Evolutionary conservation across 1,140 invertebrate genomes (phyloP).

Genomic region (Heliconius hermathena): DNA sequence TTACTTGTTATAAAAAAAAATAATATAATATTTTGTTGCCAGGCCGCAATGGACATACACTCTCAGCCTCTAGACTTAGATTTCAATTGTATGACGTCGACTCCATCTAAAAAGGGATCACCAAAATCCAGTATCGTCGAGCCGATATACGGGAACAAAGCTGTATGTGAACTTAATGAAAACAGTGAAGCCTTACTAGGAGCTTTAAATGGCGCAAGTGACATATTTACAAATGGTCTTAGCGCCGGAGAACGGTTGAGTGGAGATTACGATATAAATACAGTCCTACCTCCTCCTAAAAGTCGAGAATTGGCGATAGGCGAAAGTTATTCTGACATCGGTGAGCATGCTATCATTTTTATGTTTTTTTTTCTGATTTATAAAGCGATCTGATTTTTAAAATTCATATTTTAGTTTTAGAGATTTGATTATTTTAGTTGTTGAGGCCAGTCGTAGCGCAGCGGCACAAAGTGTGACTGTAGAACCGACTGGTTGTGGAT

Average conservation of each 20-base stretch:
- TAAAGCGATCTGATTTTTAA: not conserved
- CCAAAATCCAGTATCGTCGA: slow-evolving; percentile 73
- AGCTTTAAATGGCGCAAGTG: slow-evolving; percentile 64
- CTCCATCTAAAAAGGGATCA: slow-evolving; percentile 73
- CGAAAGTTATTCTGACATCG: slow-evolving; percentile 81
- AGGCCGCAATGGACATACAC: slow-evolving; percentile 74
- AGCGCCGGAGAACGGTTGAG: slow-evolving; percentile 68
- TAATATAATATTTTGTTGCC: slow-evolving; percentile 18
- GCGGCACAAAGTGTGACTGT: too few relatives aligned
- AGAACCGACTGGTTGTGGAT: too few relatives aligned
- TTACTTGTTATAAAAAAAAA: not conserved
- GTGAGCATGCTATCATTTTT: slow-evolving; percentile 47
- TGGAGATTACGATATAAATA: slow-evolving; percentile 78
- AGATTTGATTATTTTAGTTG: too few relatives aligned
- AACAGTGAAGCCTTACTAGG: slow-evolving; percentile 68
- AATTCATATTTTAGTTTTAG: too few relatives aligned
- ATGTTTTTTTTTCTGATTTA: not conserved
- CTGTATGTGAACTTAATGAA: slow-evolving; percentile 71
- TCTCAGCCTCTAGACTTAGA: slow-evolving; percentile 77
- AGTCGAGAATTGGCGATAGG: slow-evolving; percentile 78
- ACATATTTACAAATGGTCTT: slow-evolving; percentile 73
- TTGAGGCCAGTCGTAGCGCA: too few relatives aligned
- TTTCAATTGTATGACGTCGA: slow-evolving; percentile 78
- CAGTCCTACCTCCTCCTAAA: slow-evolving; percentile 77
- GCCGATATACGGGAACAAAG: slow-evolving; percentile 76